A percentile compares a stretch with the other conserved stretches of the same genome.
Evolutionary conservation across 2,797 vertebrate genomes (phyloP).

Genomic region (Linurgus olivaceus): DNA sequence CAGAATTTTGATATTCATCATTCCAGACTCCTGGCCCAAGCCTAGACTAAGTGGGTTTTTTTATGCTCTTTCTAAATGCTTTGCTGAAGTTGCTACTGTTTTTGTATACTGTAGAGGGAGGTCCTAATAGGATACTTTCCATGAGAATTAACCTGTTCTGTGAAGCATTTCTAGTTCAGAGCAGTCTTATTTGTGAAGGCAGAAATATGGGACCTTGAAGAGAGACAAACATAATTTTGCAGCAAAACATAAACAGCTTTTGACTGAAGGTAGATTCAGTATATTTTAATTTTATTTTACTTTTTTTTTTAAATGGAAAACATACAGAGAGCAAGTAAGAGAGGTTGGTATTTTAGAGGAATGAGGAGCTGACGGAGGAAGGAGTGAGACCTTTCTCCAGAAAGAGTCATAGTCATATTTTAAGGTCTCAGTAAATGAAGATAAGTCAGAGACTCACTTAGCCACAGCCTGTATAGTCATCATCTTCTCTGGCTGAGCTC

Average conservation of each 20-base stretch:
- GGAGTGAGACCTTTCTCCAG: neutral
- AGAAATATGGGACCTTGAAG: neutral
- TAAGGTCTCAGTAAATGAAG: neutral
- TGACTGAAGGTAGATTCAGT: neutral
- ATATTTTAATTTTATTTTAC: neutral
- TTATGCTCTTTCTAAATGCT: neutral
- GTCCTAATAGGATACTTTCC: neutral
- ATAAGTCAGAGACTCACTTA: neutral
- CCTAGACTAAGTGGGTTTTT: neutral
- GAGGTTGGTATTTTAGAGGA: neutral
- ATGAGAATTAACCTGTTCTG: neutral
- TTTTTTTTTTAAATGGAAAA: neutral
- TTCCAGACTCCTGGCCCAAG: neutral
- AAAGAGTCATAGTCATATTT: neutral
- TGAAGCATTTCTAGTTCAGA: neutral
- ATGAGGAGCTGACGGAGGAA: neutral
- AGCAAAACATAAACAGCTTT: neutral
- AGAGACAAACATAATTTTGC: neutral
- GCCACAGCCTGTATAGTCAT: neutral
- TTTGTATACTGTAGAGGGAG: neutral
- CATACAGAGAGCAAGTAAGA: neutral
- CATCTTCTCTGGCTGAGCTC: neutral
- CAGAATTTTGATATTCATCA: neutral
- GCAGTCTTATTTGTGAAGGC: neutral
- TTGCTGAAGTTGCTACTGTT: neutral